phyloP scores from a whole-genome alignment of 2,888 invertebrate genomes.

The Gnatocerus cornutus region DNA sequence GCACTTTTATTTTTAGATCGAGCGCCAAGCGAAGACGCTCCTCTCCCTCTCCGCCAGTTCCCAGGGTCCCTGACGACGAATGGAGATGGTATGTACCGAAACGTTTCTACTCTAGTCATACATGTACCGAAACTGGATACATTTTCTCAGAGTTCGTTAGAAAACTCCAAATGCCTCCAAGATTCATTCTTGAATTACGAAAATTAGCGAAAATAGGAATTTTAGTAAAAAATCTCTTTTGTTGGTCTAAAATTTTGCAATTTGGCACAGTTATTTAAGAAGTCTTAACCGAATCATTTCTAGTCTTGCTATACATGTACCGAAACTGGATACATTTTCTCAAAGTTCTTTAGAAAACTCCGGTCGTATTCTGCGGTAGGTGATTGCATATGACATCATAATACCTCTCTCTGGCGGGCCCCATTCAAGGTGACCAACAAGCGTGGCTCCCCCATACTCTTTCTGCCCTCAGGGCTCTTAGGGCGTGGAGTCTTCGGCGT shows the following conservation, averaged over 20 bases:
- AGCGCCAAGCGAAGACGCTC: slow-evolving; percentile 80
- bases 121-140: background rate
- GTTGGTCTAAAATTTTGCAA: too few species aligned
- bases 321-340: background rate
- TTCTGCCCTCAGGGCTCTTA: slow-evolving; percentile 51
- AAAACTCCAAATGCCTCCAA: too few species aligned
- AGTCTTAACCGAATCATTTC: slow-evolving; percentile 27
- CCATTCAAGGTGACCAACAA: slow-evolving; percentile 61
- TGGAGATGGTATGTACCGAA: slow-evolving; percentile 81
- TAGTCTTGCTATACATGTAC: background rate
- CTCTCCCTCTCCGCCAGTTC: slow-evolving; percentile 75
- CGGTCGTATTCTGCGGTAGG: slow-evolving; percentile 49
- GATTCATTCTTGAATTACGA: too few species aligned
- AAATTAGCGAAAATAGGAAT: too few species aligned
- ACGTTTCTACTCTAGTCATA: slow-evolving; percentile 12
- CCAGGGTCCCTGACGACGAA: slow-evolving; percentile 87
- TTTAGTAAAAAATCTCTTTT: too few species aligned
- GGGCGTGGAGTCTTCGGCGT: slow-evolving; percentile 52
- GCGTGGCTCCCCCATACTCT: slow-evolving; percentile 52
- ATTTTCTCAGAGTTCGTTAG: background rate
- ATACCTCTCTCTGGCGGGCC: slow-evolving; percentile 54
- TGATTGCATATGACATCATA: slow-evolving; percentile 58
- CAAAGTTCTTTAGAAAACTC: slow-evolving; percentile 1
- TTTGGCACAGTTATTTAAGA: too few species aligned
- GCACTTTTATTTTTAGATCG: slow-evolving; percentile 73